These are phyloP conservation scores for Chrysomela aeneicollis DNA, from an alignment of 2,888 invertebrate species.

Conservation along the genomic window DNA sequence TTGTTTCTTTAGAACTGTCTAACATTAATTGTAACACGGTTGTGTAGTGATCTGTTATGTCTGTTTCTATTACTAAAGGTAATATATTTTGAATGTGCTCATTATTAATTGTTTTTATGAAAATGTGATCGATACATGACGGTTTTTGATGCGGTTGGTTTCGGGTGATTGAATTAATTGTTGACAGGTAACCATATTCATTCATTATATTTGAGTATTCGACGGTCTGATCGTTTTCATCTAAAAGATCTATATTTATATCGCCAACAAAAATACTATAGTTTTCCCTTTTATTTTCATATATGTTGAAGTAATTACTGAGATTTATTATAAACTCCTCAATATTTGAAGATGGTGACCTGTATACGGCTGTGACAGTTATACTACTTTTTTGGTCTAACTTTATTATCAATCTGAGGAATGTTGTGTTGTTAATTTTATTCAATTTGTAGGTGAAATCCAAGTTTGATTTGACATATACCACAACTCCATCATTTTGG, in stretches of 20 bases:
- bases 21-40: not conserved
- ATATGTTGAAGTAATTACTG: not conserved
- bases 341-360: not conserved
- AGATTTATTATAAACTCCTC: not conserved
- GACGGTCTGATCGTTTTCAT: not conserved
- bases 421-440: not conserved
- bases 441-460: not conserved
- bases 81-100: not conserved
- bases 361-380: not conserved
- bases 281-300: not conserved
- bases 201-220: not conserved
- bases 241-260: not conserved
- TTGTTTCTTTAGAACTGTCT: not conserved
- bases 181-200: not conserved
- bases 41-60: not conserved
- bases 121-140: conserved; percentile 7
- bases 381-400: not conserved
- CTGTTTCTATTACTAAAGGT: not conserved
- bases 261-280: not conserved
- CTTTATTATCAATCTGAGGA: not conserved
- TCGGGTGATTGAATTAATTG: not conserved
- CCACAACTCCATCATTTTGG: not conserved
- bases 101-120: not conserved
- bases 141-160: too few relatives aligned
- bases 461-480: not conserved